These are phyloP conservation scores for Holotrichia oblita DNA, from an alignment of 1,140 invertebrate species.

Conservation along the genomic window DNA sequence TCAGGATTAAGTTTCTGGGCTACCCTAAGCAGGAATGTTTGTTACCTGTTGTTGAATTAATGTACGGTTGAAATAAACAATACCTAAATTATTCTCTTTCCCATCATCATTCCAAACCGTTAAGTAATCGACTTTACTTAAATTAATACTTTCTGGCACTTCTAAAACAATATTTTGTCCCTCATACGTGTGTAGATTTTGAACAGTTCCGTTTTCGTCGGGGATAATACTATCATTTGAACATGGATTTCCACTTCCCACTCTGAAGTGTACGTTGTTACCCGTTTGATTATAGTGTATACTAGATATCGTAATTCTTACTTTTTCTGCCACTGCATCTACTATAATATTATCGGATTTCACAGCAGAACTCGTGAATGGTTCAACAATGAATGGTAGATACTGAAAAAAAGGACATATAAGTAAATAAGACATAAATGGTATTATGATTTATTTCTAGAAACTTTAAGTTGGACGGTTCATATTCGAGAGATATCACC, in stretches of 20 bases:
- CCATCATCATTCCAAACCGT: conserved; percentile 71
- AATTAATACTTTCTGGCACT: conserved; percentile 81
- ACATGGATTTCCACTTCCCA: conserved; percentile 40
- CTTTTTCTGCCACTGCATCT: conserved; percentile 43
- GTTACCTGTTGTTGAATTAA: not conserved
- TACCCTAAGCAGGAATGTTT: not conserved
- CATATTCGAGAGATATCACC: too few relatives aligned
- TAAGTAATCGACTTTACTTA: conserved; percentile 89
- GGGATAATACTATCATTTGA: conserved; percentile 30
- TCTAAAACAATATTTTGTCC: conserved; percentile 87
- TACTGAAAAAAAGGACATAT: conserved; percentile 1
- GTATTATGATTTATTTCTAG: too few relatives aligned
- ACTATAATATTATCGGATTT: conserved; percentile 47
- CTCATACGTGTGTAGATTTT: conserved; percentile 67
- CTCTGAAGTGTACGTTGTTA: conserved; percentile 43
- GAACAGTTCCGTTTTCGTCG: conserved; percentile 53
- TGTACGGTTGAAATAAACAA: not conserved
- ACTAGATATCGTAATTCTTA: conserved; percentile 49
- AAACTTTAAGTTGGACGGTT: too few relatives aligned
- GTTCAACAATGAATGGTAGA: not conserved
- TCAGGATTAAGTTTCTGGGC: not conserved
- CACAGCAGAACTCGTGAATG: conserved; percentile 23
- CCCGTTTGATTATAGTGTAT: conserved; percentile 47
- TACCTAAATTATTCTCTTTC: not conserved
- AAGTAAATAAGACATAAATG: too few relatives aligned